These are phyloP conservation scores for Oreochromis mossambicus DNA, from an alignment of 2,797 vertebrate species.

Conservation along the genomic window DNA sequence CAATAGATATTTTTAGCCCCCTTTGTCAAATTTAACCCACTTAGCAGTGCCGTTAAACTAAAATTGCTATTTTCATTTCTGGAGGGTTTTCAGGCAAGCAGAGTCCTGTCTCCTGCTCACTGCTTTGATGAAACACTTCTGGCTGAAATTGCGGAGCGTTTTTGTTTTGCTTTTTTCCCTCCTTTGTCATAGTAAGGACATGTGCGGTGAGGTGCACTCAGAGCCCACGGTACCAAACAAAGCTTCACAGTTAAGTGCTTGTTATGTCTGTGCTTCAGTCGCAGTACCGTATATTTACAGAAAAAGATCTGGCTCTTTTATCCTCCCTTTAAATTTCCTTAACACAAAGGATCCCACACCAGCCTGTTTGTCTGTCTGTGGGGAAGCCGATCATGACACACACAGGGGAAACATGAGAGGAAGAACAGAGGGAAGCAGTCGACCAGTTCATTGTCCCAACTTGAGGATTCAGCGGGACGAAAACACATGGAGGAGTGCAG, in stretches of 20 bases:
- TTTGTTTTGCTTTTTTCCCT: background rate
- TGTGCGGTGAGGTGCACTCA: slow-evolving; percentile 28
- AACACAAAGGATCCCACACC: slow-evolving; percentile 44
- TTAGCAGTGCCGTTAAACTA: slow-evolving; percentile 1
- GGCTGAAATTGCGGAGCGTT: slow-evolving; percentile 1
- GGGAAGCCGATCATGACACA: slow-evolving; percentile 51
- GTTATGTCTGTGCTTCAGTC: slow-evolving; percentile 45
- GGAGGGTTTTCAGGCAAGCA: background rate
- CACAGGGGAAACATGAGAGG: slow-evolving; percentile 45
- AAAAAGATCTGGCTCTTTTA: slow-evolving; percentile 19
- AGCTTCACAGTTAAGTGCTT: slow-evolving; percentile 20
- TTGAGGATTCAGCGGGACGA: slow-evolving; percentile 36
- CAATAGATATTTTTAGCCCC: slow-evolving; percentile 64
- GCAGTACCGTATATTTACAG: slow-evolving; percentile 29
- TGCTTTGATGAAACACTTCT: slow-evolving; percentile 8
- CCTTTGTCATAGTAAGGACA: slow-evolving; percentile 4
- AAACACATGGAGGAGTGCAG: slow-evolving; percentile 37
- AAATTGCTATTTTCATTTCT: slow-evolving; percentile 30
- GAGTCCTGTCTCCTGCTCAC: background rate
- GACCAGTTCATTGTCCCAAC: slow-evolving; percentile 55
- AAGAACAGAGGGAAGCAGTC: slow-evolving; percentile 47
- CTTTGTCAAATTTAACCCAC: slow-evolving; percentile 53
- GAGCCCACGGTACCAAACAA: slow-evolving; percentile 17
- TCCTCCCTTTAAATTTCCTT: slow-evolving; percentile 33
- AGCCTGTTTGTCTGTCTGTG: slow-evolving; percentile 49